A percentile compares a stretch with the other conserved stretches of the same genome.
Conservation (phyloP, 2,797 vertebrate genomes). For the Tapera naevia region DNA sequence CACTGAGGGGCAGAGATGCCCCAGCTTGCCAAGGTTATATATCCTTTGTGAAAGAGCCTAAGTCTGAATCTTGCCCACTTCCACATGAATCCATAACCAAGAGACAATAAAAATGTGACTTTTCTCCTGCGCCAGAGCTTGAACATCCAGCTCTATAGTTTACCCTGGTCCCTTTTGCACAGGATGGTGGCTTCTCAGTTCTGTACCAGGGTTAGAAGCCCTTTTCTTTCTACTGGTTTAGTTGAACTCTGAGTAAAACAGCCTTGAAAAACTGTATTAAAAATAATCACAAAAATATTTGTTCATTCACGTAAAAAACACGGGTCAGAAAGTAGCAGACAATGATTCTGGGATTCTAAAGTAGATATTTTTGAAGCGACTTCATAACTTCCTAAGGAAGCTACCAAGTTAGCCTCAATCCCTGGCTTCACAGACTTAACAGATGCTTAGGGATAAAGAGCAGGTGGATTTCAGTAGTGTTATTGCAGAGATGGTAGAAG, state of each 20-base stretch:
- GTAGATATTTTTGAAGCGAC: not conserved
- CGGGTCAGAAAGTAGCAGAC: not conserved
- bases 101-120: not conserved
- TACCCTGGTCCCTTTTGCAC: not conserved
- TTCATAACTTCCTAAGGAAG: not conserved
- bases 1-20: not conserved
- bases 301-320: not conserved
- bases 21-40: not conserved
- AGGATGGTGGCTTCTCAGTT: not conserved
- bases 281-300: not conserved
- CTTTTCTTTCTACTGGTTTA: not conserved
- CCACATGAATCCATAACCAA: not conserved
- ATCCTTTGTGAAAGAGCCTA: not conserved
- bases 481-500: not conserved
- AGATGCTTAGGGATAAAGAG: not conserved
- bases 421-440: not conserved
- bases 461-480: not conserved
- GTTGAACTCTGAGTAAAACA: not conserved
- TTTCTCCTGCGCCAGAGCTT: not conserved
- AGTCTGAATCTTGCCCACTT: not conserved
- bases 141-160: not conserved
- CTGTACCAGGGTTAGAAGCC: not conserved
- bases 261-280: not conserved
- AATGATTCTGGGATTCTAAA: not conserved
- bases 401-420: not conserved